Conservation (phyloP, 2,888 invertebrate species). For the Corbicula japonica region DNA sequence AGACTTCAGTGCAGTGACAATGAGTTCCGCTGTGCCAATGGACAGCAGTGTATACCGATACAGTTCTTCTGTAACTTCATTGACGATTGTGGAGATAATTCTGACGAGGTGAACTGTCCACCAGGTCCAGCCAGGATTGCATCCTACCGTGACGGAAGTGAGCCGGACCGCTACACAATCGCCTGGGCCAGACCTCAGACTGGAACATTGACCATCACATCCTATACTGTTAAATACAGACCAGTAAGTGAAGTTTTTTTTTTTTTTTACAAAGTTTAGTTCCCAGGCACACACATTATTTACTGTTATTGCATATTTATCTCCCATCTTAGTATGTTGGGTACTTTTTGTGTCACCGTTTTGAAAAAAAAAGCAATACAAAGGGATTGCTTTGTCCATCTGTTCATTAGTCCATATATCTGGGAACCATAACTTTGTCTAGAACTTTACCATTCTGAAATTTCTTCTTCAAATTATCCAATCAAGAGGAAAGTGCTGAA, state of each 20-base stretch:
- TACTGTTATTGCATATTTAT: too few relatives aligned
- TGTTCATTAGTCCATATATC: too few relatives aligned
- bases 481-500: too few relatives aligned
- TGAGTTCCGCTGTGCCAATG: conserved; percentile 79
- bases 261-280: neutral
- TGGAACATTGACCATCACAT: conserved; percentile 19
- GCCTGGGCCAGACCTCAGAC: conserved; percentile 50
- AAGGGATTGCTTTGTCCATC: too few relatives aligned
- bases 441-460: too few relatives aligned
- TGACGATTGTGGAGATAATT: conserved; percentile 75
- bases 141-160: conserved; percentile 51
- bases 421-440: too few relatives aligned
- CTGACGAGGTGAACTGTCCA: conserved; percentile 78
- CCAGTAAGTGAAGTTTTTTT: conserved; percentile 30
- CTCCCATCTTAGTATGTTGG: too few relatives aligned
- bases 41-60: conserved; percentile 74
- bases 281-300: too few relatives aligned
- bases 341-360: too few relatives aligned
- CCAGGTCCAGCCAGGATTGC: conserved; percentile 47
- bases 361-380: too few relatives aligned
- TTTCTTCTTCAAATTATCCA: too few relatives aligned
- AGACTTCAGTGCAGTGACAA: conserved; percentile 61
- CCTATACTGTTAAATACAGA: conserved; percentile 52
- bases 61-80: conserved; percentile 72
- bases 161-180: conserved; percentile 39